A percentile compares a stretch with the other conserved stretches of the same genome.
Conservation (phyloP, 2,113 vertebrate genomes). For the Lagopus leucura region DNA sequence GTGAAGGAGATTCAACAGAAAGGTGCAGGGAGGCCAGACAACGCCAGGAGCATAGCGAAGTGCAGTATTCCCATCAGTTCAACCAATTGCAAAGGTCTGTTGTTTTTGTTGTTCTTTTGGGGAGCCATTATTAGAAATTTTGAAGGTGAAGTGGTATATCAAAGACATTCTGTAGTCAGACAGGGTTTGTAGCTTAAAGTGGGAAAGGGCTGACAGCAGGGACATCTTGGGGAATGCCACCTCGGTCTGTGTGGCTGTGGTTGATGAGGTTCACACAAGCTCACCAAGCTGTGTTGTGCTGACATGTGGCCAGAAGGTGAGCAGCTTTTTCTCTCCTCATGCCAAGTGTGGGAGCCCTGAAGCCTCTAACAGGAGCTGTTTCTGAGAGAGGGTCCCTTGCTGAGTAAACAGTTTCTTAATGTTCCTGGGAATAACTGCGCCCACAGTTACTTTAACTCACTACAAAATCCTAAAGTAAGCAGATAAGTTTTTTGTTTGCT, state of each 20-base stretch:
- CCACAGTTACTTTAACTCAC: not conserved
- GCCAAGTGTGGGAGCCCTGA: not conserved
- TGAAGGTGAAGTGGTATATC: not conserved
- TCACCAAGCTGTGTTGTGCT: accelerated
- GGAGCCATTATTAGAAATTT: not conserved
- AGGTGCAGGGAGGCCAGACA: not conserved
- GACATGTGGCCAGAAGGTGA: not conserved
- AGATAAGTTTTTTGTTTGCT: not conserved
- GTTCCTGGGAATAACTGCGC: not conserved
- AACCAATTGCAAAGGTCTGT: not conserved
- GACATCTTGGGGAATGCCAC: not conserved
- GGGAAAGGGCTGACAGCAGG: not conserved
- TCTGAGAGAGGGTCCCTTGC: not conserved
- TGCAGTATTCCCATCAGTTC: not conserved
- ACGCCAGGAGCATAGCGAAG: not conserved
- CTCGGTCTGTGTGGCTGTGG: not conserved
- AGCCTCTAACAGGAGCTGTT: not conserved
- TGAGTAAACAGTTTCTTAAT: not conserved
- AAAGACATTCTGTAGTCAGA: not conserved
- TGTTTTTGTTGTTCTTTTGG: not conserved
- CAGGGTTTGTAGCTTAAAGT: not conserved
- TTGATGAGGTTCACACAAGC: not conserved
- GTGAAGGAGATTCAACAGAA: not conserved
- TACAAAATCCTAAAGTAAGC: not conserved
- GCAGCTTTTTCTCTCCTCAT: not conserved